phyloP scores from a whole-genome alignment of 2,113 vertebrate species.

The Callospermophilus lateralis region DNA sequence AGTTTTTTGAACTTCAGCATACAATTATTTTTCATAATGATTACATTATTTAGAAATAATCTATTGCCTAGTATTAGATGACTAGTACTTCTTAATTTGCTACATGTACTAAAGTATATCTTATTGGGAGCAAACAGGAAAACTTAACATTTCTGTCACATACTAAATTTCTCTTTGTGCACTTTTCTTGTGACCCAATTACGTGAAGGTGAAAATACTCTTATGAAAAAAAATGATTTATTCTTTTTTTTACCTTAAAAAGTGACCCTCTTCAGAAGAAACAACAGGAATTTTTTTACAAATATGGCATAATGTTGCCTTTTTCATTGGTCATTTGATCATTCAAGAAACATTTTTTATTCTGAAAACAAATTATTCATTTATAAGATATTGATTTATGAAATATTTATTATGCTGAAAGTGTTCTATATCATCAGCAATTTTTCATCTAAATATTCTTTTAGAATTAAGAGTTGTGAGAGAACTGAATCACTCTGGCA shows the following conservation, averaged over 20 bases:
- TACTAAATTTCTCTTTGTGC: not conserved
- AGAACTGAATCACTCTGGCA: not conserved
- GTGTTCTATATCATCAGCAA: not conserved
- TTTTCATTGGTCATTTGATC: not conserved
- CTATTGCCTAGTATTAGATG: not conserved
- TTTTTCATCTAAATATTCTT: not conserved
- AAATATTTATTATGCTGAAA: conserved; percentile 11
- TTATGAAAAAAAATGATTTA: not conserved
- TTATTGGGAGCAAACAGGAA: not conserved
- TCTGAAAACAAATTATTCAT: not conserved
- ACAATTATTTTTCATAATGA: not conserved
- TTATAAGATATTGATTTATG: not conserved
- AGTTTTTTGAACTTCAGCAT: not conserved
- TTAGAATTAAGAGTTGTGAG: not conserved
- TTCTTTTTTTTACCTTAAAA: not conserved
- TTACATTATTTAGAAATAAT: not conserved
- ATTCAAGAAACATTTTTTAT: not conserved
- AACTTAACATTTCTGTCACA: not conserved
- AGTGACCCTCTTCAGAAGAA: not conserved
- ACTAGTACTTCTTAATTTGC: not conserved
- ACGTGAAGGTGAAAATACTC: not conserved
- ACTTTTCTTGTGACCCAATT: not conserved
- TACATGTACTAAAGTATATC: not conserved
- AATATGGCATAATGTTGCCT: not conserved
- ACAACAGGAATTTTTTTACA: not conserved